Base-by-base conservation (phyloP, 2,113 vertebrate species). In the Dissostichus mawsoni region DNA sequence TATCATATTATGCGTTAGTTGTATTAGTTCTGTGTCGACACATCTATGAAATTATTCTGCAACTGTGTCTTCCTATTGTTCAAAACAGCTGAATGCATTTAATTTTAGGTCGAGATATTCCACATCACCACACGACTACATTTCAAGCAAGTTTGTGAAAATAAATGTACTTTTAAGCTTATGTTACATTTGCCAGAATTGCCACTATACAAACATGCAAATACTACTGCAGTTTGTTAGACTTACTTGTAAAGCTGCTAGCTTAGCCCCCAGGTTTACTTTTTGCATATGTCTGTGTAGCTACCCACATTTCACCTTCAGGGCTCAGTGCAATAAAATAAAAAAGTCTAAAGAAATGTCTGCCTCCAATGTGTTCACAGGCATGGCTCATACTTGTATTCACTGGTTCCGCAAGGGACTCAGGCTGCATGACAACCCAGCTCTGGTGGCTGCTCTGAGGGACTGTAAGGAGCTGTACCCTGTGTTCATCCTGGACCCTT, bases 361-460 rank as follows among this genome's bases (percentile, higher is more conserved):
- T 76, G 9, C 3, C 3, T 1, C 13, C 10, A 3, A 12, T 58
- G 23, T 70, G 47, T 85, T 50, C 11, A 36, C 74, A 62, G 76
- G 0, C 44, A 96, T 94, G 93, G 79, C 73, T 45, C 93, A 95
- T 2, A 85, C 63, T 2, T 93, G 91, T 14, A 90, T 94, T 50
- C 95, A 95, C 86, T 95, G 95, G 94, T 96, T 96, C 84, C 86
- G 89, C 10, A 96, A 95, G 74, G 95, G 94, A 3, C 94, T 96
- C 33, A 72, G 92, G 29, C 76, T 96, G 23, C 95, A 95, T 6
- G 92, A 95, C 69, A 96, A 95, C 84, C 92, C 91, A 0, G 90
- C 93, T 0, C 83, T 95, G 51, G 79, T 93, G 69, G 82, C 90
- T 0, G 93, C 95, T 0, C 52, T 95, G 33, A 80, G 66, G 4